Evolutionary conservation across 2,888 invertebrate species (phyloP), one percentile per base, ranked within the genome.

Genomic region (Candidula unifasciata): DNA sequence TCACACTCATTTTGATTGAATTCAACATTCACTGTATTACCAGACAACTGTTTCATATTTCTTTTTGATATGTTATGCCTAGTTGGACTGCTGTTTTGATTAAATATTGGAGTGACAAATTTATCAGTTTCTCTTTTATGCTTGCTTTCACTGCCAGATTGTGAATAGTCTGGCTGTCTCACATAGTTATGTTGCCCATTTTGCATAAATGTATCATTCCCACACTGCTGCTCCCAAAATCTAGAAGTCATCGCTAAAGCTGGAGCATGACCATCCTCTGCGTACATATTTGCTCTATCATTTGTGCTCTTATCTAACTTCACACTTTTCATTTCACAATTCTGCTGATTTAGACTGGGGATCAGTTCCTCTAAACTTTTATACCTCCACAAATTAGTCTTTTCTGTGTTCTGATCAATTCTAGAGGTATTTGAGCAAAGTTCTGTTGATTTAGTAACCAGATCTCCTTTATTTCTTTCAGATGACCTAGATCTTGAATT

Each of bases 301-400:
- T 54, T 8, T 27, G 1, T 18, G 3, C 21, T 64, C 24, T 18
- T n/a, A 27, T 64, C 52, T 13, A 16, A 2, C 21, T 66, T 74
- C 1, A n/a, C 30, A 44, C 64, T 33, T 35, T 33, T 57, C 35
- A 66, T 52, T n/a, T 52, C 77, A 30, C 18, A 35, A 10, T 33
- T 74, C 21, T 33, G 54, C 2, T 37, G 24, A 8, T 54, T 69
- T 6, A 30, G 27, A 1, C 30, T n/a, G 5, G 78, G 66, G 2
- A 84, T 33, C 33, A 84, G 44, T 44, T 84, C 84, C n/a, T 84
- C 84, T n/a, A 84, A 35, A 77, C 80, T 81, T 54, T 79, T 79
- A 24, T 84, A 84, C 44, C 77, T 66, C 77, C 77, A 77, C 52
- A 81, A 44, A 60, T 57, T 44, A 27, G 60, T 30, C 21, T 60